A percentile compares a stretch with the other conserved stretches of the same genome.
These are phyloP conservation scores for Anguilla anguilla DNA, from an alignment of 2,797 vertebrate genomes.

Conservation along the genomic window DNA sequence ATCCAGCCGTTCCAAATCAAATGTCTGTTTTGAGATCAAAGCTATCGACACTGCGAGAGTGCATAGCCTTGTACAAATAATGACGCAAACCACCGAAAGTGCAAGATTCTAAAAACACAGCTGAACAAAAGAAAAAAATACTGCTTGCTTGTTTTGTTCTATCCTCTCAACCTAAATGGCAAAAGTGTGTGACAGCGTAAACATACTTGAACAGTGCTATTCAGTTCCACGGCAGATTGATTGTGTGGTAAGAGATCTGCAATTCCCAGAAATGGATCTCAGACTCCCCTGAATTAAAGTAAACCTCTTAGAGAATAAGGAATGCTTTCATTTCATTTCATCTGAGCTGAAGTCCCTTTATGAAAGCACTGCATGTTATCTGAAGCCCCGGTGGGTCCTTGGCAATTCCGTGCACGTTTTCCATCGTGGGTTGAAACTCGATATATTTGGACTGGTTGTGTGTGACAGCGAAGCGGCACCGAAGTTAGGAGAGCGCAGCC, in stretches of 20 bases:
- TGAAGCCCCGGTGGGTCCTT: background rate
- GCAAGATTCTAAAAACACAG: background rate
- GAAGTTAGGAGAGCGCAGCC: background rate
- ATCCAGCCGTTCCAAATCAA: background rate
- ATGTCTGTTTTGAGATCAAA: background rate
- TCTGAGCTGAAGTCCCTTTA: background rate
- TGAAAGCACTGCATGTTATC: background rate
- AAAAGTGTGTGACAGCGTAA: background rate
- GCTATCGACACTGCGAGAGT: background rate
- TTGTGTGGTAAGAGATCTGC: background rate
- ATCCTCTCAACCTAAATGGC: background rate
- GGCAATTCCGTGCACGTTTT: background rate
- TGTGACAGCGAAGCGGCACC: conserved; percentile 15
- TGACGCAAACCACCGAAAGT: background rate
- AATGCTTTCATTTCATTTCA: conserved; percentile 11
- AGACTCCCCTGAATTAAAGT: conserved; percentile 1
- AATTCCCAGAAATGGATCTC: background rate
- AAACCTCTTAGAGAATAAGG: background rate
- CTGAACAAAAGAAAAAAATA: background rate
- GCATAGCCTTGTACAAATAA: background rate
- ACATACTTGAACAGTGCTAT: background rate
- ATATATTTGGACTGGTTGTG: conserved; percentile 32
- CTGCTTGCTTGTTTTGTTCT: background rate
- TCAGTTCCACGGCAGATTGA: background rate
- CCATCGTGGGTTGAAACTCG: background rate